These are phyloP conservation scores for Uria lomvia DNA, from an alignment of 2,113 vertebrate genomes.

Conservation along the genomic window DNA sequence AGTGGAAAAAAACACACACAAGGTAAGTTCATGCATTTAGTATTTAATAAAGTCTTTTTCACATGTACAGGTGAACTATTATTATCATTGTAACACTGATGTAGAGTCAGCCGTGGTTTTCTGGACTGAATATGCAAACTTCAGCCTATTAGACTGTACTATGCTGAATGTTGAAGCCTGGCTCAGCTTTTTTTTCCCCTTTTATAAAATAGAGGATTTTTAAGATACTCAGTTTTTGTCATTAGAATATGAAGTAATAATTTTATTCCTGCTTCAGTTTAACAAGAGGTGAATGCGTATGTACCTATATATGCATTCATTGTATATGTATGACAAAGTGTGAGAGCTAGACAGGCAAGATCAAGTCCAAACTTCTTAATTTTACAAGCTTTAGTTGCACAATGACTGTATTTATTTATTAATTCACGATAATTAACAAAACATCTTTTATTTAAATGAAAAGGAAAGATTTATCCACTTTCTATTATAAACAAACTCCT, in stretches of 20 bases:
- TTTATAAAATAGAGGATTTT: neutral
- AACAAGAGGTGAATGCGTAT: neutral
- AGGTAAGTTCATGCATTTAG: neutral
- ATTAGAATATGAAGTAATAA: neutral
- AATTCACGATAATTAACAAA: neutral
- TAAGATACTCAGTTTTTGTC: neutral
- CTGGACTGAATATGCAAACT: neutral
- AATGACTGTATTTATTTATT: neutral
- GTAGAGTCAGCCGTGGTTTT: neutral
- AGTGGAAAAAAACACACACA: accelerated
- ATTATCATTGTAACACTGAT: neutral
- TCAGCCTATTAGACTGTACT: neutral
- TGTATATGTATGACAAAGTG: neutral
- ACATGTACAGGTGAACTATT: neutral
- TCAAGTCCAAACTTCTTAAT: neutral
- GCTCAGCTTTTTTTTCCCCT: neutral
- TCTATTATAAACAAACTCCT: neutral
- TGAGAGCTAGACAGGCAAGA: neutral
- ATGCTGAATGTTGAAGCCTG: neutral
- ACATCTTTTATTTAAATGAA: neutral
- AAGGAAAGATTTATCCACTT: neutral
- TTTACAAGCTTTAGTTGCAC: neutral
- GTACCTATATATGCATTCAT: neutral
- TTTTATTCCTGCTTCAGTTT: neutral
- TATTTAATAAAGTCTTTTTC: neutral